Evolutionary conservation across 2,888 invertebrate species (phyloP).

Genomic region (Hydroisotoma schaefferi): DNA sequence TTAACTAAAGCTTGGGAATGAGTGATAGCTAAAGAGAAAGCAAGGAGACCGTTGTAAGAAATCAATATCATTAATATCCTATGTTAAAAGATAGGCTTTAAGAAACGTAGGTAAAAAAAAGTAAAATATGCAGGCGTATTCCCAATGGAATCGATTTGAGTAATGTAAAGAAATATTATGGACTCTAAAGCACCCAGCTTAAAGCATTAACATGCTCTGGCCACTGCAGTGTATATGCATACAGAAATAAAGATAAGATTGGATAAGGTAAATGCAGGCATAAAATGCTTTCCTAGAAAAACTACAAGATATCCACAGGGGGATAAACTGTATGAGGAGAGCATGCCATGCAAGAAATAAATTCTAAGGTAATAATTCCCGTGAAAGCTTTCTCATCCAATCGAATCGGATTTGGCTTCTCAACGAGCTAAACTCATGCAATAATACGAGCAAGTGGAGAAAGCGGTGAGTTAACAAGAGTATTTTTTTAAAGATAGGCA

Average conservation of each 20-base stretch:
- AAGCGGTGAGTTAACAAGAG: not conserved
- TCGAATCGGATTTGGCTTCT: not conserved
- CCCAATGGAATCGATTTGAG: conserved; percentile 7
- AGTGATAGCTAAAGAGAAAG: not conserved
- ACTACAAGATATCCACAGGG: not conserved
- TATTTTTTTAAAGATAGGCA: not conserved
- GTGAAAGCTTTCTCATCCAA: not conserved
- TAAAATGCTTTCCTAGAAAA: not conserved
- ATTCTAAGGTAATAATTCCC: not conserved
- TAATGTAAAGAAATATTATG: conserved; percentile 7
- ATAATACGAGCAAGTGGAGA: too few relatives aligned
- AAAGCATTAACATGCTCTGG: not conserved
- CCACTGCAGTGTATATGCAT: not conserved
- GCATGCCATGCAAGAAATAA: conserved; percentile 1
- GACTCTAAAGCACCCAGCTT: conserved; percentile 2
- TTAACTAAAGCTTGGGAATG: not conserved
- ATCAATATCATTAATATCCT: conserved; percentile 14
- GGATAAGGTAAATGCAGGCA: not conserved
- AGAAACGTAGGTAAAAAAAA: conserved; percentile 1
- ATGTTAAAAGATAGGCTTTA: conserved; percentile 3
- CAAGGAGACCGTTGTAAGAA: not conserved
- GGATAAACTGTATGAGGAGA: not conserved
- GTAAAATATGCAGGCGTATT: not conserved
- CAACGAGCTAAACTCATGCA: too few relatives aligned
- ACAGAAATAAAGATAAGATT: not conserved